Percentiles rank a stretch among this genome's conserved stretches.
Evolutionary conservation across 1,140 invertebrate species (phyloP).

Genomic region (Amphibalanus amphitrite): DNA sequence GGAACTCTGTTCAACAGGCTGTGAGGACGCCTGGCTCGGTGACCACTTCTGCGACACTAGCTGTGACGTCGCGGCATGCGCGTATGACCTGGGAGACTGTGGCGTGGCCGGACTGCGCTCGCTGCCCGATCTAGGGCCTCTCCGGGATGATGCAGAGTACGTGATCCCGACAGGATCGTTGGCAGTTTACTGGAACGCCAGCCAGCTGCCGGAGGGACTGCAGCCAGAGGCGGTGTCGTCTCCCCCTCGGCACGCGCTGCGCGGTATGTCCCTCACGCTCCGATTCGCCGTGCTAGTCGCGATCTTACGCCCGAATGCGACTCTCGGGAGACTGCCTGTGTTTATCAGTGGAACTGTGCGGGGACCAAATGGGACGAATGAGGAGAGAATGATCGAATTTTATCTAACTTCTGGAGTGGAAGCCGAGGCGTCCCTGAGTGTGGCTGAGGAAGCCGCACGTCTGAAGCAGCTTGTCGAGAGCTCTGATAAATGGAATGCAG

Average conservation of each 20-base stretch:
- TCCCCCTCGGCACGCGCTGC: not conserved
- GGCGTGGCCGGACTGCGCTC: not conserved
- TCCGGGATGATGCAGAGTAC: not conserved
- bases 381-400: not conserved
- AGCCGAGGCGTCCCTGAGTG: no score
- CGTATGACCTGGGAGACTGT: constrained; percentile 53
- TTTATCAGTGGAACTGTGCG: not conserved
- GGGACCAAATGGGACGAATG: not conserved
- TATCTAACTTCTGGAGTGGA: not conserved
- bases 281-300: not conserved
- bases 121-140: not conserved
- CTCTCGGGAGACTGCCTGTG: not conserved
- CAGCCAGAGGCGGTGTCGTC: not conserved
- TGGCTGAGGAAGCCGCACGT: not conserved
- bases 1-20: constrained; percentile 26
- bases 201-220: not conserved
- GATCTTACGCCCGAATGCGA: not conserved
- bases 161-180: not conserved
- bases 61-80: constrained; percentile 55
- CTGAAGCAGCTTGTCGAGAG: not conserved
- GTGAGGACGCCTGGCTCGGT: constrained; percentile 34
- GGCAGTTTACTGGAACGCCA: not conserved
- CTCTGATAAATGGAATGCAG: not conserved
- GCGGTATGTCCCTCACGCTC: not conserved
- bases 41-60: constrained; percentile 38